These are phyloP conservation scores for Plectrocnemia conspersa DNA, from an alignment of 1,140 invertebrate species.

Conservation along the genomic window DNA sequence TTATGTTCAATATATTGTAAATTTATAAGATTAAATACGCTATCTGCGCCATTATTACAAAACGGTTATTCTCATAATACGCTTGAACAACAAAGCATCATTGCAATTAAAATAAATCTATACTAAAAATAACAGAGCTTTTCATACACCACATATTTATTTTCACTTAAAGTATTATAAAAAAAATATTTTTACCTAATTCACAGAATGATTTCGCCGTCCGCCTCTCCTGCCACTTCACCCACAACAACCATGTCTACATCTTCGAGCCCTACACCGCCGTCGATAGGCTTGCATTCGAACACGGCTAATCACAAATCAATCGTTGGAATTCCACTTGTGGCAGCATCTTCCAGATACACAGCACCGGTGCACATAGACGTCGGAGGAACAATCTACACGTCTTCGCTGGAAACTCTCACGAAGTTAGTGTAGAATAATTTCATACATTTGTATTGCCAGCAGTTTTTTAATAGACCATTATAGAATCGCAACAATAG, in stretches of 20 bases:
- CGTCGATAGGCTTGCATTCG: neutral
- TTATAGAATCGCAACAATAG: too few relatives aligned
- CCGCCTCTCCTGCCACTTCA: slow-evolving; percentile 25
- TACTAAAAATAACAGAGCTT: too few relatives aligned
- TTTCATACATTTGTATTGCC: too few relatives aligned
- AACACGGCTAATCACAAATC: slow-evolving; percentile 37
- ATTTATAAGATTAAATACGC: too few relatives aligned
- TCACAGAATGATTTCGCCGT: slow-evolving; percentile 27
- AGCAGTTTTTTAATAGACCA: too few relatives aligned
- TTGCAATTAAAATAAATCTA: too few relatives aligned
- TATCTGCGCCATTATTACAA: too few relatives aligned
- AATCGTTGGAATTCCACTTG: slow-evolving; percentile 83
- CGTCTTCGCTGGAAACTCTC: slow-evolving; percentile 89
- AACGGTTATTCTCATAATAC: too few relatives aligned
- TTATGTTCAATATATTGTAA: too few relatives aligned
- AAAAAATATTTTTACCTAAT: neutral
- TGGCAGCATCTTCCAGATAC: slow-evolving; percentile 84
- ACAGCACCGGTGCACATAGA: slow-evolving; percentile 96
- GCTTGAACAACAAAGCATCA: too few relatives aligned
- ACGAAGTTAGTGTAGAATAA: slow-evolving; percentile 83
- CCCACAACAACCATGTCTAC: slow-evolving; percentile 18
- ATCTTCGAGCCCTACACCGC: slow-evolving; percentile 17
- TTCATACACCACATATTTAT: too few relatives aligned
- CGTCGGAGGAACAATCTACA: slow-evolving; percentile 94
- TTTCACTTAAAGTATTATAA: neutral